A percentile compares a stretch with the other conserved stretches of the same genome.
These are phyloP conservation scores for Petrocephalus schoutedeni DNA, from an alignment of 2,797 vertebrate genomes.

Conservation along the genomic window DNA sequence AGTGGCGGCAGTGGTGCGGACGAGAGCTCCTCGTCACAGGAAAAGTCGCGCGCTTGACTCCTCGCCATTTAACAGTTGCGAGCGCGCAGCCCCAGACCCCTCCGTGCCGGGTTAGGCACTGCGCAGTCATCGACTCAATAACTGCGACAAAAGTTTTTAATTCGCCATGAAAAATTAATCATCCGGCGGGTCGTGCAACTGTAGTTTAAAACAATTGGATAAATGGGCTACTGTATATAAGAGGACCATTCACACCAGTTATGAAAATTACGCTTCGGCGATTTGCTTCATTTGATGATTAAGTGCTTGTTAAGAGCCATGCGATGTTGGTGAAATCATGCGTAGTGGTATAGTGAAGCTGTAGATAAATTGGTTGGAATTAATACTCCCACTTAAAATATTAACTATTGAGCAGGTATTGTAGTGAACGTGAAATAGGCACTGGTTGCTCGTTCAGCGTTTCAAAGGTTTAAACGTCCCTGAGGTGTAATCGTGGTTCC, in stretches of 20 bases:
- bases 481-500: background rate
- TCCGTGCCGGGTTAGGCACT: conserved; percentile 38
- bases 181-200: conserved; percentile 50
- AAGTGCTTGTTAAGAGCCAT: conserved; percentile 53
- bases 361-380: conserved; percentile 63
- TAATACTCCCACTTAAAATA: conserved; percentile 62
- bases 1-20: background rate
- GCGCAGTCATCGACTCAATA: conserved; percentile 38
- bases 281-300: conserved; percentile 66
- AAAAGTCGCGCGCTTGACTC: conserved; percentile 35
- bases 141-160: conserved; percentile 28
- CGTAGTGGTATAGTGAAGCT: conserved; percentile 51
- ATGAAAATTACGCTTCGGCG: conserved; percentile 38
- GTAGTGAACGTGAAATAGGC: conserved; percentile 33
- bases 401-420: conserved; percentile 51
- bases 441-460: background rate
- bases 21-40: conserved; percentile 15
- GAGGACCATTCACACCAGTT: conserved; percentile 42
- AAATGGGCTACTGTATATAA: conserved; percentile 46
- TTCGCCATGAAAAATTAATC: conserved; percentile 53
- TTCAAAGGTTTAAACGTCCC: background rate
- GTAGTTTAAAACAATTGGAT: conserved; percentile 62
- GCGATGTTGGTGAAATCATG: conserved; percentile 59
- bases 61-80: conserved; percentile 32
- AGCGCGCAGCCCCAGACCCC: conserved; percentile 36